Evolutionary conservation across 2,113 vertebrate species (phyloP), one percentile per base, ranked within the genome.

Genomic region (Rhizomys pruinosus): DNA sequence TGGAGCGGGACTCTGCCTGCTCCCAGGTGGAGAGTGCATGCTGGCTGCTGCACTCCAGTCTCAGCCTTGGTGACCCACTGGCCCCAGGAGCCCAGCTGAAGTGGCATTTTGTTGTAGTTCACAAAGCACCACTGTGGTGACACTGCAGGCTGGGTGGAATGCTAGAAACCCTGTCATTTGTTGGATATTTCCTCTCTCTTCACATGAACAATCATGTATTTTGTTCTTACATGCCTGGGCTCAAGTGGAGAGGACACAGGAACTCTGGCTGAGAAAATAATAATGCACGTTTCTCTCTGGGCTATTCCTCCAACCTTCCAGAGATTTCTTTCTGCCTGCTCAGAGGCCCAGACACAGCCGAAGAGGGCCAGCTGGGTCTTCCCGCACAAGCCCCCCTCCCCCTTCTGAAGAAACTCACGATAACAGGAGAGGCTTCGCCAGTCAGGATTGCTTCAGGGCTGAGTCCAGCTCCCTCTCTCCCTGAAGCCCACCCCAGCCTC

Each of bases 181-280:
- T 27, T n/a, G 74, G 96, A 87, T 57, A 52, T 95, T 42, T 66
- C 66, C 80, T 91, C 81, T 85, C 72, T 68, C 47, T 85, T 80
- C 5, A 27, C 72, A 68, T 19, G 66, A 78, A 63, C 5, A 42
- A 82, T 82, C 37, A n/a, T 32, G 29, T 17, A 12, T 52, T 89
- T 80, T 61, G 52, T 29, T 93, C 80, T 79, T 20, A 10, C 80
- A 15, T 55, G 59, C 64, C 61, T 39, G 23, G 25, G 42, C 11
- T 37, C 29, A 39, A 23, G n/a, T 2, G 1, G 39, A 32, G 77
- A 59, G 10, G 32, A 23, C 32, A 8, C 37, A 29, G 13, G 15
- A 27, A 42, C 2, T 66, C 9, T 55, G 34, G 57, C 69, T 34
- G 34, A 37, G 61, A 74, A 44, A 52, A 52, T 27, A 63, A 7